These are phyloP conservation scores for Benitochromis conjunctus DNA, from an alignment of 2,113 vertebrate species.

Conservation along the genomic window DNA sequence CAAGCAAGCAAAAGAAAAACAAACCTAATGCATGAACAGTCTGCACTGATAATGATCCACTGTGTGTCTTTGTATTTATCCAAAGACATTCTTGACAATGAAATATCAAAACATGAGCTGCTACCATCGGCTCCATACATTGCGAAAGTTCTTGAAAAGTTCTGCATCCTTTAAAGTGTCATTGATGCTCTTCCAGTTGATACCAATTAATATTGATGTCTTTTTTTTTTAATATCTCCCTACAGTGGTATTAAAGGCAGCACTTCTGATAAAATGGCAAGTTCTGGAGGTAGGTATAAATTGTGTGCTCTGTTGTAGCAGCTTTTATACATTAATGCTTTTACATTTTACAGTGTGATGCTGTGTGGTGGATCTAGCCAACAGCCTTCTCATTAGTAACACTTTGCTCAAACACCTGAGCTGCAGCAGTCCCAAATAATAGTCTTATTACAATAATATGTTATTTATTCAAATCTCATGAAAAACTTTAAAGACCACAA, in stretches of 20 bases:
- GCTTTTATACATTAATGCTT: neutral
- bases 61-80: neutral
- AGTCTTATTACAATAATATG: too few relatives aligned
- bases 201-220: neutral
- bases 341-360: neutral
- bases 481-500: too few relatives aligned
- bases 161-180: neutral
- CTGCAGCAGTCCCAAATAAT: too few relatives aligned
- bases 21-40: neutral
- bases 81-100: neutral
- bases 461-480: too few relatives aligned
- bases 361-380: neutral
- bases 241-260: constrained; percentile 26
- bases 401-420: too few relatives aligned
- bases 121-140: neutral
- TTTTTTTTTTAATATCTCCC: neutral
- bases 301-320: neutral
- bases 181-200: neutral
- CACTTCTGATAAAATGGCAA: constrained; percentile 60
- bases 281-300: constrained; percentile 55
- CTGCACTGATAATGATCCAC: neutral
- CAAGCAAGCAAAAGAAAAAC: neutral
- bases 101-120: neutral
- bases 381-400: too few relatives aligned
- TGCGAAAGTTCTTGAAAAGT: neutral